Evolutionary conservation across 2,797 vertebrate genomes (phyloP), one percentile per base, ranked within the genome.

Genomic region (Taenioides sp.): DNA sequence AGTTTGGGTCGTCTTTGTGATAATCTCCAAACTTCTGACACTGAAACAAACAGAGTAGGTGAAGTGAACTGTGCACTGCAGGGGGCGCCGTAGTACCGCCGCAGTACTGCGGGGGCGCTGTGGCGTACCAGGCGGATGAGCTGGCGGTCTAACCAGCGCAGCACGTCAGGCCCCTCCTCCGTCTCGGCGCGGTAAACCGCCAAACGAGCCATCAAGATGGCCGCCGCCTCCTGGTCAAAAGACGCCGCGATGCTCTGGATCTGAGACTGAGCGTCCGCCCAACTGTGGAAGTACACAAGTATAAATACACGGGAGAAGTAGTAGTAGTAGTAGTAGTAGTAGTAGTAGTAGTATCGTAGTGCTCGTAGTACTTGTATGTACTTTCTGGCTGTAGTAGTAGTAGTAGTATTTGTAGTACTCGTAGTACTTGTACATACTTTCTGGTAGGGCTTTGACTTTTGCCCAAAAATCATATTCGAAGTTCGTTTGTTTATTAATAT

Each of bases 21-120:
- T 99, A 99, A 72, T 99, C 97, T 89, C 98, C 98, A 91, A 99
- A 99, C 90, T 99, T 99, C 90, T 99, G 98, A 91, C 98, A 99
- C 97, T 99, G 82, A 58, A 62, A 61, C 23, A 50, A 2, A 47
- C 34, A 40, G 58, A 65, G 47, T 10, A 40, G 12, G 40, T 49
- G 12, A 49, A 49, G 12, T 43, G 25, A 27, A 14, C 40, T 43
- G 40, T 11, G 31, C 31, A 14, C 40, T 43, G 40, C 40, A 4
- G 40, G 40, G 40, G 11, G 31, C 31, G 31, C 31, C 7, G 31
- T 7, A 6, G 31, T 34, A 34, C 6, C 1, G 4, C 31, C 1
- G 7, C 4, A 7, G 31, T 7, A 34, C 31, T 34, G 31, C 28
- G 5, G 28, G 49, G 52, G 52, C 12, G 9, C 20, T 9, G 52